Evolutionary conservation across 2,888 invertebrate genomes (phyloP).

Genomic region (Augochlorella aurata): DNA sequence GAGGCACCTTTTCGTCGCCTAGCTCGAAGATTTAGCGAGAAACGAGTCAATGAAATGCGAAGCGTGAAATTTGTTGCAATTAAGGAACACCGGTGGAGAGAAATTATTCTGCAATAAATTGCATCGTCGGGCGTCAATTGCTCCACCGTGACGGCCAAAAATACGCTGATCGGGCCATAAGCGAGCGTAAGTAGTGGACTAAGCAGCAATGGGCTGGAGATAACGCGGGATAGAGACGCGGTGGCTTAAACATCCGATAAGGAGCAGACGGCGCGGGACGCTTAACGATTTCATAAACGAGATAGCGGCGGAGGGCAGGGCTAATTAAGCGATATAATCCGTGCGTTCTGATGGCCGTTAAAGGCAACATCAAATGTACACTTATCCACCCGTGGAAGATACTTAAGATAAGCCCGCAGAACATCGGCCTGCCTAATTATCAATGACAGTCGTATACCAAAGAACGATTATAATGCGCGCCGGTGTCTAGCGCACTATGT

Average conservation of each 20-base stretch:
- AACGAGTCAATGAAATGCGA: not conserved
- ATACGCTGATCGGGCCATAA: slow-evolving; percentile 30
- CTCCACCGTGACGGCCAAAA: slow-evolving; percentile 11
- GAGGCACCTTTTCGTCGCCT: too few species aligned
- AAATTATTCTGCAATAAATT: not conserved
- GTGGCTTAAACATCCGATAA: slow-evolving; percentile 71
- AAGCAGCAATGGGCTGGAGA: slow-evolving; percentile 54
- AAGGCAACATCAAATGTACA: slow-evolving; percentile 68
- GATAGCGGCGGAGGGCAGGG: slow-evolving; percentile 66
- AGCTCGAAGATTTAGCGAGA: too few species aligned
- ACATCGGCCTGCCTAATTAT: slow-evolving; percentile 68
- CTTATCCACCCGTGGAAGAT: slow-evolving; percentile 64
- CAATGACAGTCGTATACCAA: slow-evolving; percentile 55
- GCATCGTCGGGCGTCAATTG: not conserved
- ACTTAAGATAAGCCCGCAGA: slow-evolving; percentile 67
- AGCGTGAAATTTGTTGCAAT: not conserved
- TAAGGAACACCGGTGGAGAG: not conserved
- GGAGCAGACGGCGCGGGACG: slow-evolving; percentile 66
- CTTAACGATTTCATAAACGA: slow-evolving; percentile 77
- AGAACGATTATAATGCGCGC: slow-evolving; percentile 28
- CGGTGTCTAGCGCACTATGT: slow-evolving; percentile 12
- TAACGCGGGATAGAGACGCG: slow-evolving; percentile 53
- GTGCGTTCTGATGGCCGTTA: slow-evolving; percentile 62
- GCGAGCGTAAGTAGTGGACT: slow-evolving; percentile 50
- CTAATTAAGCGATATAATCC: slow-evolving; percentile 77